These are phyloP conservation scores for Neoascia interrupta DNA, from an alignment of 2,888 invertebrate species.

Conservation along the genomic window DNA sequence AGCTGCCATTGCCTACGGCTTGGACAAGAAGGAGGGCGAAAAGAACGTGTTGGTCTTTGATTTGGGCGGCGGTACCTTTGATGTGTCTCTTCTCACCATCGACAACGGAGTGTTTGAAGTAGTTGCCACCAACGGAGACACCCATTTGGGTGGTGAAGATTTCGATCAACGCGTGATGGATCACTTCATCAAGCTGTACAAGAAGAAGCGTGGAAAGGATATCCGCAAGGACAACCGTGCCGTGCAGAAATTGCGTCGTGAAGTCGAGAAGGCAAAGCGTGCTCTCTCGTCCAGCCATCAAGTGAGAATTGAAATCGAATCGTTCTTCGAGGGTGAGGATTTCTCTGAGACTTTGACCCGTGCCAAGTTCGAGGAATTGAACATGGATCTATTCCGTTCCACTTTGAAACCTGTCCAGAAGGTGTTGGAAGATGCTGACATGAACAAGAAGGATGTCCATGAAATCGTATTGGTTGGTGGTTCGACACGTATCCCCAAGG, in stretches of 20 bases:
- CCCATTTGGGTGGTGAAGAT: conserved; percentile 99
- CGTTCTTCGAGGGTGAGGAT: conserved; percentile 98
- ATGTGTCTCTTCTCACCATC: conserved; percentile 98
- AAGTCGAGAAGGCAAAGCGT: conserved; percentile 98
- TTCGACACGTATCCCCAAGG: conserved; percentile 99
- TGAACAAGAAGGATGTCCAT: conserved; percentile 98
- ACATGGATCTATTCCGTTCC: conserved; percentile 94
- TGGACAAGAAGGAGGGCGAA: conserved; percentile 98
- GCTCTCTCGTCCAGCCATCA: conserved; percentile 95
- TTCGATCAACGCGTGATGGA: conserved; percentile 99
- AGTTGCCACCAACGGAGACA: conserved; percentile 87
- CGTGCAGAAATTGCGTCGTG: conserved; percentile 96
- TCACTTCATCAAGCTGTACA: conserved; percentile 98
- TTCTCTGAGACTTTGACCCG: conserved; percentile 98
- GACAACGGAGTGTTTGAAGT: conserved; percentile 99
- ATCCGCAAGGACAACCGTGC: conserved; percentile 96
- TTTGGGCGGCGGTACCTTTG: conserved; percentile 99
- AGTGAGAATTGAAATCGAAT: conserved; percentile 98
- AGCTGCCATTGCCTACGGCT: conserved; percentile 97
- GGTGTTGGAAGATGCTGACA: conserved; percentile 98
- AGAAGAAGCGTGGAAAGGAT: conserved; percentile 99
- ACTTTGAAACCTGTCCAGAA: conserved; percentile 97
- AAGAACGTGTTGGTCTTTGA: conserved; percentile 99
- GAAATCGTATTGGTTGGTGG: conserved; percentile 99
- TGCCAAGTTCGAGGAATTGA: conserved; percentile 99